Evolutionary conservation across 2,113 vertebrate species (phyloP).

Genomic region (Galbula dea): DNA sequence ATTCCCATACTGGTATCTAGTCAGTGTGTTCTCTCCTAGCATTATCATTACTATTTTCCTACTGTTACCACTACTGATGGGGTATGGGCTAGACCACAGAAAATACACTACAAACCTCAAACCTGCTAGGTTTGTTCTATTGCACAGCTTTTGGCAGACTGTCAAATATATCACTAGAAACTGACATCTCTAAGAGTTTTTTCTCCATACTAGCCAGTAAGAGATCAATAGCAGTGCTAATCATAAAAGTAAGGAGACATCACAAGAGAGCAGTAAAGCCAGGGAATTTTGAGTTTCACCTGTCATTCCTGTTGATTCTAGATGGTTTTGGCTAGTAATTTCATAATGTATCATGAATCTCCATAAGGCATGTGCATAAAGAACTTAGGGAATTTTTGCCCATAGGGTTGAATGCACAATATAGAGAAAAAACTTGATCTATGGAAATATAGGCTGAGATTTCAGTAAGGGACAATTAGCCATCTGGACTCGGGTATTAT

Average conservation of each 20-base stretch:
- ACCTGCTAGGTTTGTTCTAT: neutral
- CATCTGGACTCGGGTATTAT: neutral
- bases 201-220: neutral
- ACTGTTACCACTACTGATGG: neutral
- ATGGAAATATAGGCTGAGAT: neutral
- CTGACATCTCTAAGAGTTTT: neutral
- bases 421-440: neutral
- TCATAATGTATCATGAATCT: slow-evolving; percentile 25
- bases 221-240: slow-evolving; percentile 16
- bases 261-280: slow-evolving; percentile 14
- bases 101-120: neutral
- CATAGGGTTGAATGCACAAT: slow-evolving; percentile 7
- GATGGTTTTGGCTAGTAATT: slow-evolving; percentile 16
- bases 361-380: neutral
- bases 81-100: neutral
- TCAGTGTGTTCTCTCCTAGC: neutral
- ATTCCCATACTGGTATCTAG: neutral
- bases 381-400: slow-evolving; percentile 12
- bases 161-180: neutral
- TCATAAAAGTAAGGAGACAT: slow-evolving; percentile 4
- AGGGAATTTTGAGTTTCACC: slow-evolving; percentile 12
- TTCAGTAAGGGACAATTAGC: neutral
- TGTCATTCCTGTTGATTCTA: slow-evolving; percentile 48
- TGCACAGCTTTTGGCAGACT: neutral
- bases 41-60: neutral